A percentile compares a stretch with the other conserved stretches of the same genome.
These are phyloP conservation scores for Oikopleura vanhoeffeni DNA, from an alignment of 23 tunicate genomes.

Conservation along the genomic window DNA sequence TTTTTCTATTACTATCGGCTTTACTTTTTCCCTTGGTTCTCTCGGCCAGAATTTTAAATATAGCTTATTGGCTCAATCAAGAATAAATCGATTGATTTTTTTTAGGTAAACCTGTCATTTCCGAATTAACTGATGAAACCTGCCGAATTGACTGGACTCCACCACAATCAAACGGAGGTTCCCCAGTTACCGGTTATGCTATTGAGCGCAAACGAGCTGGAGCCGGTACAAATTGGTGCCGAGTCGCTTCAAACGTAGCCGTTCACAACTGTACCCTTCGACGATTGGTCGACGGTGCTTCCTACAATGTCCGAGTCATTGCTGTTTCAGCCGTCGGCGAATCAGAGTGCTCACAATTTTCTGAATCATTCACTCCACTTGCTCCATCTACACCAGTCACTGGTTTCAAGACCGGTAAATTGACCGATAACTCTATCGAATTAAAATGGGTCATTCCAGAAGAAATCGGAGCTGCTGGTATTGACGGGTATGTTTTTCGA, in stretches of 20 bases:
- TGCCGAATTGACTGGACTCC: constrained; percentile 51
- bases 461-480: constrained; percentile 62
- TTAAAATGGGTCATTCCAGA: constrained; percentile 56
- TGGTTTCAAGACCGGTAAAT: neutral
- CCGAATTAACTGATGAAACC: constrained; percentile 66
- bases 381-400: constrained; percentile 11
- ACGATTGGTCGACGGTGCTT: constrained; percentile 83
- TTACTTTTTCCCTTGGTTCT: too few species aligned
- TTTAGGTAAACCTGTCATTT: constrained; percentile 27
- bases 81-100: neutral
- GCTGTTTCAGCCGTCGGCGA: constrained; percentile 66
- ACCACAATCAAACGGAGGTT: constrained; percentile 47
- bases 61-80: too few species aligned
- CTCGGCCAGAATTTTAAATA: too few species aligned
- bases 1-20: too few species aligned
- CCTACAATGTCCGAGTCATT: constrained; percentile 60
- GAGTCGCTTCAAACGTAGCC: constrained; percentile 36
- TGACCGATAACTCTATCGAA: constrained; percentile 57
- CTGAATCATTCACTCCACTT: constrained; percentile 66
- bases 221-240: constrained; percentile 56
- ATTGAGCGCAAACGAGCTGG: constrained; percentile 61
- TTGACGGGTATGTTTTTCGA: too few species aligned
- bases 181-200: constrained; percentile 54
- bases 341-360: constrained; percentile 46
- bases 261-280: constrained; percentile 39